phyloP scores from a whole-genome alignment of 2,888 invertebrate genomes.

The Drosophila paranaensis region DNA sequence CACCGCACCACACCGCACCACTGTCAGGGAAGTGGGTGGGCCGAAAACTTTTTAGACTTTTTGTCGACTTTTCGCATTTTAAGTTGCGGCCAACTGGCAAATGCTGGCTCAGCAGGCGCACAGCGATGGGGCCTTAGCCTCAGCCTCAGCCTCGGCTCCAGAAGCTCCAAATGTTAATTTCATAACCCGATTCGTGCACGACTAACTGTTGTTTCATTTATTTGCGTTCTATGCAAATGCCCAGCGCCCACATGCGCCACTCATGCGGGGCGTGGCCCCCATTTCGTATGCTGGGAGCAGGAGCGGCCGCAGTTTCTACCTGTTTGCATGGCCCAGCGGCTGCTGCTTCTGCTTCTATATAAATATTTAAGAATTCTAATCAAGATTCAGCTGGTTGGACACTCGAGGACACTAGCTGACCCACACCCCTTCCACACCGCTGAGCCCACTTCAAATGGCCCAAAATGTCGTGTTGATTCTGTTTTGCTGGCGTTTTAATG shows the following conservation, averaged over 20 bases:
- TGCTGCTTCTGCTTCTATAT: slow-evolving; percentile 74
- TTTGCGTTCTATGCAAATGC: slow-evolving; percentile 80
- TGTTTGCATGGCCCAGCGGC: slow-evolving; percentile 57
- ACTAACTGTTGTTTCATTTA: slow-evolving; percentile 79
- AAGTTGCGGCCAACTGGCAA: slow-evolving; percentile 70
- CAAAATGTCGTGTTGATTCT: slow-evolving; percentile 82
- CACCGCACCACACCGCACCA: slow-evolving; percentile 12
- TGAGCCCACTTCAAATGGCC: slow-evolving; percentile 42
- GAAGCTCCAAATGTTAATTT: slow-evolving; percentile 75
- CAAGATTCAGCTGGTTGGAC: slow-evolving; percentile 79
- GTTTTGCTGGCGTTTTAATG: slow-evolving; percentile 82
- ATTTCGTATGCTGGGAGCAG: neutral
- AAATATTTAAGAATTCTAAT: slow-evolving; percentile 84
- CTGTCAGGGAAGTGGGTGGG: slow-evolving; percentile 38
- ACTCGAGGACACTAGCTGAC: slow-evolving; percentile 26
- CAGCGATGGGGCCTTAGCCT: slow-evolving; percentile 1
- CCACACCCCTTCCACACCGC: neutral
- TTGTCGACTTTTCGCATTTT: slow-evolving; percentile 81
- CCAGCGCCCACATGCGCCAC: slow-evolving; percentile 45
- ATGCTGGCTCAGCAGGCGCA: slow-evolving; percentile 70
- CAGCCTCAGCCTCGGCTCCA: slow-evolving; percentile 1
- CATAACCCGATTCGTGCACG: slow-evolving; percentile 77
- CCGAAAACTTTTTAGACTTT: slow-evolving; percentile 79
- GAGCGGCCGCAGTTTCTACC: slow-evolving; percentile 41
- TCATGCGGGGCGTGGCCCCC: slow-evolving; percentile 44